Percentiles rank a stretch among this genome's conserved stretches.
phyloP scores from a whole-genome alignment of 2,797 vertebrate genomes.

The Masticophis lateralis region DNA sequence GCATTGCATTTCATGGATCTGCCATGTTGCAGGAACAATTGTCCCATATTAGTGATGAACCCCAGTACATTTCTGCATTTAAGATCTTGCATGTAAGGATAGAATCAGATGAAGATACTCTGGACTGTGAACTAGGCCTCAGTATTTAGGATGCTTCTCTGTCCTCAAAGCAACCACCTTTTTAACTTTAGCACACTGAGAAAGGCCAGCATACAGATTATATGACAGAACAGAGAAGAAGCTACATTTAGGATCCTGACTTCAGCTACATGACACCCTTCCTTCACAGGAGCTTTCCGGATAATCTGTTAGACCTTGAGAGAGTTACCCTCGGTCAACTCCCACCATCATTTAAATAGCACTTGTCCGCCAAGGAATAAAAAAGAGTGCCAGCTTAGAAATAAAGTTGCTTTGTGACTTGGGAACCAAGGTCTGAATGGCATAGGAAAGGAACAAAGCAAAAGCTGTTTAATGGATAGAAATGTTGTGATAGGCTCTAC shows the following conservation, averaged over 20 bases:
- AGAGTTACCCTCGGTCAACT: conserved; percentile 44
- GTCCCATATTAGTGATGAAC: neutral
- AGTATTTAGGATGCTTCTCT: conserved; percentile 13
- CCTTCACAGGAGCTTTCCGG: conserved; percentile 48
- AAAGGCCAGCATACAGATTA: conserved; percentile 28
- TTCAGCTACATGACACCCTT: conserved; percentile 56
- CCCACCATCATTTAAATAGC: conserved; percentile 38
- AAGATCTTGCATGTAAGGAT: neutral
- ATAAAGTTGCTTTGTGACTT: neutral
- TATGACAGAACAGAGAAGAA: conserved; percentile 49
- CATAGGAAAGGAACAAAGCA: neutral
- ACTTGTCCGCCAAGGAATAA: conserved; percentile 1
- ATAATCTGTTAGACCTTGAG: conserved; percentile 58
- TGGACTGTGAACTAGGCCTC: neutral
- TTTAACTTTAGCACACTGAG: conserved; percentile 34
- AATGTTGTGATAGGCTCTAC: neutral
- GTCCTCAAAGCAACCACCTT: conserved; percentile 14
- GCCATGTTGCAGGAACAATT: neutral
- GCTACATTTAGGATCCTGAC: conserved; percentile 62
- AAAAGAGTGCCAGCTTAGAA: neutral
- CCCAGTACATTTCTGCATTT: neutral
- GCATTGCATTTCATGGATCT: neutral
- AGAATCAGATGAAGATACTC: neutral
- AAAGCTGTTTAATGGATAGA: conserved; percentile 7
- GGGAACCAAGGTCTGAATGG: neutral